Percentiles rank a stretch among this genome's conserved stretches.
Conservation (phyloP, 2,888 invertebrate species). For the Chromoteleia sp. region DNA sequence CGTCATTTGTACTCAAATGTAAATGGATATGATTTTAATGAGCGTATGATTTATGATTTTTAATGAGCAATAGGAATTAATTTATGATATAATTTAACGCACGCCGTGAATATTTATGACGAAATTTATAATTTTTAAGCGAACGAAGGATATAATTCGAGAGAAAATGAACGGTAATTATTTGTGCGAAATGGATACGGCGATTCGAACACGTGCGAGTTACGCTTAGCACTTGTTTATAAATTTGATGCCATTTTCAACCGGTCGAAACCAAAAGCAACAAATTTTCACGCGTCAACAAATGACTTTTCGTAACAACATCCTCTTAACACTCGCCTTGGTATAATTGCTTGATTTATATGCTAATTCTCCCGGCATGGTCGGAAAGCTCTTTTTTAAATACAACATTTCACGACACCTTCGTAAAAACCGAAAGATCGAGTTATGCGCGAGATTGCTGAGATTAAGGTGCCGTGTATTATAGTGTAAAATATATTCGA, state of each 20-base stretch:
- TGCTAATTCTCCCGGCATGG: slow-evolving; percentile 24
- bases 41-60: slow-evolving; percentile 36
- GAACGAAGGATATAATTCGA: slow-evolving; percentile 35
- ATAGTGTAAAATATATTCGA: slow-evolving; percentile 36
- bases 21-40: slow-evolving; percentile 24
- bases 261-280: no score
- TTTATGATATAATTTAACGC: slow-evolving; percentile 55
- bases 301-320: background rate
- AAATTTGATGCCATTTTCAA: no score
- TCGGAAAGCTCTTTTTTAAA: slow-evolving; percentile 11
- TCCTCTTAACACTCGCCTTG: background rate
- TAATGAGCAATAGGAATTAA: slow-evolving; percentile 51
- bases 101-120: slow-evolving; percentile 56
- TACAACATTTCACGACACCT: slow-evolving; percentile 32
- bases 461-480: slow-evolving; percentile 30
- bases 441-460: slow-evolving; percentile 14
- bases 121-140: slow-evolving; percentile 38
- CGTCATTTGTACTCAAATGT: background rate
- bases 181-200: slow-evolving; percentile 15
- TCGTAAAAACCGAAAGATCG: slow-evolving; percentile 12
- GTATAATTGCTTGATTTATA: slow-evolving; percentile 54
- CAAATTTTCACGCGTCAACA: background rate
- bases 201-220: background rate
- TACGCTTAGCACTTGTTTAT: background rate
- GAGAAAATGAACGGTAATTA: slow-evolving; percentile 47